Conservation (phyloP, 30 jellyfish, hydroid and myxozoan genomes). For the Aurelia sp. region DNA sequence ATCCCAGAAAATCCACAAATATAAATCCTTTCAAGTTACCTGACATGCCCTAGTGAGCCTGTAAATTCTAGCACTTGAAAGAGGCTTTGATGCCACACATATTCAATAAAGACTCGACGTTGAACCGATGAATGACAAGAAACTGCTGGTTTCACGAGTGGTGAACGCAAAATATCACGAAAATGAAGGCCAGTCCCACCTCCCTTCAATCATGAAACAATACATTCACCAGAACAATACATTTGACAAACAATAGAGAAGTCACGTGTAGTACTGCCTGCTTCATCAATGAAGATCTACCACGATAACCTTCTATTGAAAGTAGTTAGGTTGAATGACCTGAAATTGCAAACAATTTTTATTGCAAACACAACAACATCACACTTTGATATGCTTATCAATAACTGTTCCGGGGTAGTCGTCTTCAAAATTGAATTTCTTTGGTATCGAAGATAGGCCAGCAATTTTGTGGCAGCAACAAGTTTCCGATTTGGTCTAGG, state of each 20-base stretch:
- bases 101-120: neutral
- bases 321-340: slow-evolving; percentile 11
- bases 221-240: too few species aligned
- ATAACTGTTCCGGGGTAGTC: slow-evolving; percentile 22
- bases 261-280: too few species aligned
- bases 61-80: slow-evolving; percentile 1
- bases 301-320: neutral
- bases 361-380: slow-evolving; percentile 12
- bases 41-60: slow-evolving; percentile 4
- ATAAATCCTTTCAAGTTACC: neutral
- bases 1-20: slow-evolving; percentile 1
- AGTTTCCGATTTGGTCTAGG: too few species aligned
- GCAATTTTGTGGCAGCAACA: neutral
- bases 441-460: neutral
- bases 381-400: neutral
- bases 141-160: slow-evolving; percentile 9
- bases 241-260: too few species aligned
- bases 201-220: too few species aligned
- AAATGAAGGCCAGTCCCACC: neutral
- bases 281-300: too few species aligned
- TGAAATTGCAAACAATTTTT: slow-evolving; percentile 13
- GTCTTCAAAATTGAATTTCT: neutral
- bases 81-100: neutral
- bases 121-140: slow-evolving; percentile 3
- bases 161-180: slow-evolving; percentile 1